phyloP scores from a whole-genome alignment of 1,140 invertebrate species.

The Gonioctena quinquepunctata region DNA sequence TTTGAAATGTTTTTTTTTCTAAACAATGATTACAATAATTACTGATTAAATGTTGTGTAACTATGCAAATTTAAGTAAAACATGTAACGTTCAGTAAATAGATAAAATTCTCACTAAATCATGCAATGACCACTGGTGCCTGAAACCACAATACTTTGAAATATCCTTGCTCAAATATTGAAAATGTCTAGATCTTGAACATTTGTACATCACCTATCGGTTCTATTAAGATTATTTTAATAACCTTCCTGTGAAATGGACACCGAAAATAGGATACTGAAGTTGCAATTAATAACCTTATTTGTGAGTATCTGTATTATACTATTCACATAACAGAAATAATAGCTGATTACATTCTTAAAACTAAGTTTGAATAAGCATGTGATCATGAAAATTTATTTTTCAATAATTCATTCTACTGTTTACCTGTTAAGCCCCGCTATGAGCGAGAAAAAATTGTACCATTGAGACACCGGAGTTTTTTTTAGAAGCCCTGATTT shows the following conservation, averaged over 20 bases:
- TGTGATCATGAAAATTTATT: too few species aligned
- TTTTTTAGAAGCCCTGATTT: too few species aligned
- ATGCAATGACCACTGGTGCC: background rate
- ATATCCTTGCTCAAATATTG: background rate
- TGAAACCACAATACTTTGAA: background rate
- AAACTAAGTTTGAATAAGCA: too few species aligned
- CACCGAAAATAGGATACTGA: background rate
- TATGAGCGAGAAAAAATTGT: too few species aligned
- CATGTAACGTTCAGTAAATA: background rate
- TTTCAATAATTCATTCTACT: too few species aligned
- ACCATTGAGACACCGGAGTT: too few species aligned
- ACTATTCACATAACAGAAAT: too few species aligned
- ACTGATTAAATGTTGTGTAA: background rate
- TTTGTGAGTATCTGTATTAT: conserved; percentile 17
- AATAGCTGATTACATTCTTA: too few species aligned
- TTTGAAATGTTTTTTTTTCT: too few species aligned
- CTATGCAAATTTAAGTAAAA: background rate
- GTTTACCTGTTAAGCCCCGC: too few species aligned
- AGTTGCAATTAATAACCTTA: conserved; percentile 18
- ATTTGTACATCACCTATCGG: background rate
- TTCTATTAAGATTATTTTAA: background rate
- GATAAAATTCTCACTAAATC: background rate
- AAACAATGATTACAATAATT: background rate
- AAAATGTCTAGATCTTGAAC: background rate
- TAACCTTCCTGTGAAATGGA: too few species aligned